Evolutionary conservation across 2,888 invertebrate species (phyloP), one percentile per base, ranked within the genome.

Genomic region (Sialis fuliginosa): DNA sequence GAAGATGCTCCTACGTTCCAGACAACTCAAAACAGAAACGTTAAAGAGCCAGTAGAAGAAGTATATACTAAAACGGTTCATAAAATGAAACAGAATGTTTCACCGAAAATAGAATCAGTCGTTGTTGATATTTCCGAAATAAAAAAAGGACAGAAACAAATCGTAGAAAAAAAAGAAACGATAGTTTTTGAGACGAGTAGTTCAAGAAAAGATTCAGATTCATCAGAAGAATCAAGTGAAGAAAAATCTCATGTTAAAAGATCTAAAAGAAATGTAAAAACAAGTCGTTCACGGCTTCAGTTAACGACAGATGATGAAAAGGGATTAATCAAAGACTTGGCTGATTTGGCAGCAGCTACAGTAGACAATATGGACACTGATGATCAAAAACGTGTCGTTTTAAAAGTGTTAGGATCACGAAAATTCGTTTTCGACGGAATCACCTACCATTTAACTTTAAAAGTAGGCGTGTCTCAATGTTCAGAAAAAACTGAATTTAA

Each of bases 311-410:
- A 40, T 4, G 47, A 47, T 42, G 47, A 46, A 45, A 30, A 45
- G 46, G 42, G 47, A 8, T 49, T 54, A 6, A 52, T 66, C 5
- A 52, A 58, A 37, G 59, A 63, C 53, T 57, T 74, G 45, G 70
- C 72, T 1, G 61, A 67, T 49, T 64, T 66, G 49, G 72, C 69
- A 2, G 61, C 69, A 2, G 55, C 62, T 5, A 64, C 64, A 6
- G 54, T 74, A 33, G 72, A 74, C 53, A 60, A 65, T n/a, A 60
- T 65, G 45, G 72, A 72, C 54, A 60, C 61, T 6, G 71, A 72
- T 54, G 60, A 68, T 49, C 57, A 62, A 6, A 71, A 66, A 52
- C 59, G 70, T 45, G 57, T 69, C 1, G 60, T 72, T 8, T 54
- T 70, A 35, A 64, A 69, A 45, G 60, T 74, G 45, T 47, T 69